A percentile compares a stretch with the other conserved stretches of the same genome.
Conservation (phyloP, 2,797 vertebrate species). For the Phyllotis vaccarum region DNA sequence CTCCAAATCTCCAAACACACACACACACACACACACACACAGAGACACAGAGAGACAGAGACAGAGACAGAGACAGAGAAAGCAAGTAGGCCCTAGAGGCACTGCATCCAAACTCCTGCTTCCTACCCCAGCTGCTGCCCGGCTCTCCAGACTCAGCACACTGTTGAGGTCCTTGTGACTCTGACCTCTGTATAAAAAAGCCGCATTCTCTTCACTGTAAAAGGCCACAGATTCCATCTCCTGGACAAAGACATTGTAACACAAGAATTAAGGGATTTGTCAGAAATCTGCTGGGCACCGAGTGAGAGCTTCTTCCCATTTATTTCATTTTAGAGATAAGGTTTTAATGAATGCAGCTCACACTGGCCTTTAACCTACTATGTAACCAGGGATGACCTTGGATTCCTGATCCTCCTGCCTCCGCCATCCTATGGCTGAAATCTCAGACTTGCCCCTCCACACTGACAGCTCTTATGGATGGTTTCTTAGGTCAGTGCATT, state of each 20-base stretch:
- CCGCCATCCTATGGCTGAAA: background rate
- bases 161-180: background rate
- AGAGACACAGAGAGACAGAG: too few relatives aligned
- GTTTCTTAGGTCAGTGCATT: background rate
- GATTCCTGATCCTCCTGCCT: background rate
- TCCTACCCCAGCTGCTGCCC: background rate
- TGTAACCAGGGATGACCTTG: background rate
- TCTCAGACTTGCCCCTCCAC: background rate
- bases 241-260: background rate
- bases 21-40: background rate
- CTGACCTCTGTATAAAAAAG: background rate
- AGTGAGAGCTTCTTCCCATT: background rate
- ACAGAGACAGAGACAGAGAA: too few relatives aligned
- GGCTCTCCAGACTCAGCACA: too few relatives aligned
- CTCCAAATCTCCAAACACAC: background rate
- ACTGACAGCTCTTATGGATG: background rate
- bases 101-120: background rate
- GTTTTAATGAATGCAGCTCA: background rate
- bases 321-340: background rate
- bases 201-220: background rate
- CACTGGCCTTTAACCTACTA: background rate
- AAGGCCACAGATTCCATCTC: background rate
- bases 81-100: background rate
- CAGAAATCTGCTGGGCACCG: background rate
- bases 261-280: background rate